phyloP scores from a whole-genome alignment of 2,888 invertebrate genomes.

The Cantharis lateralis region DNA sequence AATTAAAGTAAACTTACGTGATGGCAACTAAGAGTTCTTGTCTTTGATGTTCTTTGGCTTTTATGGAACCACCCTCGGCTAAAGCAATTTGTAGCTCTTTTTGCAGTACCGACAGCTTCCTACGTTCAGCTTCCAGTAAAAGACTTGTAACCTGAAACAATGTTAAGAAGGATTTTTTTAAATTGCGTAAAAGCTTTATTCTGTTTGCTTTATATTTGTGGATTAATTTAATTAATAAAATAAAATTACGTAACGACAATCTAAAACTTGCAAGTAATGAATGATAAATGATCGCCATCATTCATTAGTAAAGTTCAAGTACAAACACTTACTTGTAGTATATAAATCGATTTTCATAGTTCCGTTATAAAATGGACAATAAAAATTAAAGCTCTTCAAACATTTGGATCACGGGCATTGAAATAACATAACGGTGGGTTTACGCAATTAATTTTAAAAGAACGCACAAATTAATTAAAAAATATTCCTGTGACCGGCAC shows the following conservation, averaged over 20 bases:
- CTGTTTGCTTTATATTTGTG: no score
- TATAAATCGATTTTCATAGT: neutral
- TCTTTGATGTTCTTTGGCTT: slow-evolving; percentile 68
- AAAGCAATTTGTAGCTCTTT: slow-evolving; percentile 66
- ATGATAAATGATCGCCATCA: neutral
- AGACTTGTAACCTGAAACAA: slow-evolving; percentile 68
- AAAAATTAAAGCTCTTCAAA: neutral
- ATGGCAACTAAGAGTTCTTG: slow-evolving; percentile 68
- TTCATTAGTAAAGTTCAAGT: neutral
- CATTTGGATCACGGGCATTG: neutral
- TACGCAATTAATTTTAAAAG: neutral
- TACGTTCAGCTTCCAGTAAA: slow-evolving; percentile 69
- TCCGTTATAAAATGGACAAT: neutral
- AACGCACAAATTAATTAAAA: neutral
- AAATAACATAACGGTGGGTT: neutral
- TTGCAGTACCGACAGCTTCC: slow-evolving; percentile 68
- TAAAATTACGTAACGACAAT: neutral
- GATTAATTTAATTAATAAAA: neutral
- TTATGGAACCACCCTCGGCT: slow-evolving; percentile 66
- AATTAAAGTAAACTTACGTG: slow-evolving; percentile 59
- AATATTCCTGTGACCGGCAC: neutral
- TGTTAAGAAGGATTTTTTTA: no score
- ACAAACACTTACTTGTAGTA: neutral
- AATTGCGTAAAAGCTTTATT: no score
- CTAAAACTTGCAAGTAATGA: neutral